Base-by-base conservation (phyloP, 1,140 invertebrate species). In the Drosophila paulistorum region DNA sequence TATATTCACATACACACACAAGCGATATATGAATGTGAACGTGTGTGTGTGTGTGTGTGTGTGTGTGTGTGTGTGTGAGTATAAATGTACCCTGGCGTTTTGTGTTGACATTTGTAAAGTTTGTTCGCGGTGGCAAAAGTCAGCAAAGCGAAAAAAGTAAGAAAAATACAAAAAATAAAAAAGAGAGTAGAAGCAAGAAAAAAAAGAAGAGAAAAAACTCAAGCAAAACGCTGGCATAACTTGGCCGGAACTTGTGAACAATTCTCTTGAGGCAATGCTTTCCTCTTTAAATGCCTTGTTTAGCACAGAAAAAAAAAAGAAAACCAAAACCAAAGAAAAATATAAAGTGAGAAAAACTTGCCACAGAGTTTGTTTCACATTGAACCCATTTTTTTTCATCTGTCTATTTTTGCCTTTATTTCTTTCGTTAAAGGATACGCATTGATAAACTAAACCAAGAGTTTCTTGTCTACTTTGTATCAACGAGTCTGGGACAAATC, bases 391-490 rank as follows among this genome's bases (percentile, higher is more conserved):
- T 76, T 51, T 11, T 37, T 33, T 20, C 45, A 45, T 41, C 48
- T 61, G 10, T 20, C 45, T 26, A 5, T 20, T 48, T 1, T 51
- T 51, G 30, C 23, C 7, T 51, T 51, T 23, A 10, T 11, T 7
- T 51, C 9, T 37, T 30, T 11, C 30, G 30, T 57, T 61, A 3
- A 63, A 92, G 91, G 73, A 92, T 92, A 77, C 87, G 91, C 74
- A 92, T 92, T 69, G 91, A 92, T 64, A 92, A 91, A 67, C 77
- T 92, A 41, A 93, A 91, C 77, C 93, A 94, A 72, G 94, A 95
- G 35, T 97, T 96, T 91, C 95, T 95, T 0, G 94, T 97, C 9
- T 96, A 96, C 91, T 97, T 96, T 91, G 95, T 95, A 68, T 96
- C 96, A 81, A 96, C 96, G 35, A 96, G 95, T 95, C 94, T 94